Evolutionary conservation across 2,888 invertebrate genomes (phyloP).

Genomic region (Pycnomerus fuliginosus): DNA sequence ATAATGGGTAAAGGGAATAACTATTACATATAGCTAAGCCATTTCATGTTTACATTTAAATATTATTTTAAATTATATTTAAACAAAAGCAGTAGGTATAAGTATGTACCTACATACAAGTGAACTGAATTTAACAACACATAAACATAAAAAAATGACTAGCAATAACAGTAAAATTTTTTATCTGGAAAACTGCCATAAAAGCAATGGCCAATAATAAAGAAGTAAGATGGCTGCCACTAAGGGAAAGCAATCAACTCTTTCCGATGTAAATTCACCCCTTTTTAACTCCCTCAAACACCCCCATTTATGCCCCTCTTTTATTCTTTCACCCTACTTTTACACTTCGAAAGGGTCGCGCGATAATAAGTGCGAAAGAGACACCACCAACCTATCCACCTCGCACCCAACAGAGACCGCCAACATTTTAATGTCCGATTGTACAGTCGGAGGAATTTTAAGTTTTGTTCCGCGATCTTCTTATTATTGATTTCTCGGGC

Average conservation of each 20-base stretch:
- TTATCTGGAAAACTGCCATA: conserved; percentile 31
- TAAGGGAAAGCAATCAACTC: conserved; percentile 52
- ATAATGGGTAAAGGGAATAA: too few species aligned
- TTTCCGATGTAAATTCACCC: conserved; percentile 46
- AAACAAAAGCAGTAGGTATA: too few species aligned
- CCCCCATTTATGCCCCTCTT: conserved; percentile 50
- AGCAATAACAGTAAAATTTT: conserved; percentile 1
- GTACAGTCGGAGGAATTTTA: conserved; percentile 39
- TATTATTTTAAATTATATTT: too few species aligned
- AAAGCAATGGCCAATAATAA: conserved; percentile 49
- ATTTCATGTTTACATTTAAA: too few species aligned
- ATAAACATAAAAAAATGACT: background rate
- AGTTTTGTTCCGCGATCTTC: conserved; percentile 37
- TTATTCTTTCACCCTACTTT: conserved; percentile 54
- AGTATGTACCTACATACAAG: too few species aligned
- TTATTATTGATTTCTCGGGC: conserved; percentile 38
- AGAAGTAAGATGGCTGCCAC: conserved; percentile 52
- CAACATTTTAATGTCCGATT: conserved; percentile 36
- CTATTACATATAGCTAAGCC: too few species aligned
- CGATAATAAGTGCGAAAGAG: conserved; percentile 17
- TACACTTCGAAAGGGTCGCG: conserved; percentile 46
- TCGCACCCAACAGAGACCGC: conserved; percentile 10
- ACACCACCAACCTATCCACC: conserved; percentile 17
- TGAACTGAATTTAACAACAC: too few species aligned
- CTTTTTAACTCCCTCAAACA: conserved; percentile 44